phyloP scores from a whole-genome alignment of 2,888 invertebrate genomes.

The Lingula anatina region DNA sequence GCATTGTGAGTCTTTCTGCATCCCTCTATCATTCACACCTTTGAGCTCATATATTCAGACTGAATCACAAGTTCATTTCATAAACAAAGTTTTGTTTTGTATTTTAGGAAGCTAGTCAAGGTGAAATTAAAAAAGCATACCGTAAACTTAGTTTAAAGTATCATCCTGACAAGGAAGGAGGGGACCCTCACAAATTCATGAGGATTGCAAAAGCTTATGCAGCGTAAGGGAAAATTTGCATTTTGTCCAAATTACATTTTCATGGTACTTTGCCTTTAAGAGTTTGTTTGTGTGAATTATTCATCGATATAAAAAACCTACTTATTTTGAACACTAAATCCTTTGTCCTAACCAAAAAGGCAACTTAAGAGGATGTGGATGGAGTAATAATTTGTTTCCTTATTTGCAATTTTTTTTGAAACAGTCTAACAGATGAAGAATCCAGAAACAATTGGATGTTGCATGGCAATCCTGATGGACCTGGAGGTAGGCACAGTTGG shows the following conservation, averaged over 20 bases:
- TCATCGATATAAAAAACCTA: too few species aligned
- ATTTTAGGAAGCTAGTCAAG: constrained; percentile 72
- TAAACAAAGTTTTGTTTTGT: too few species aligned
- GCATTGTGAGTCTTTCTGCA: too few species aligned
- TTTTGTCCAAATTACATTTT: background rate
- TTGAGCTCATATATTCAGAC: too few species aligned
- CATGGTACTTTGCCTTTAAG: background rate
- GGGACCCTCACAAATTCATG: constrained; percentile 96
- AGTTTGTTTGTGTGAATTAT: too few species aligned
- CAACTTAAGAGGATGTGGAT: too few species aligned
- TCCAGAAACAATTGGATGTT: constrained; percentile 96
- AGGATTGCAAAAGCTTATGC: constrained; percentile 83
- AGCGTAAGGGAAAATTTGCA: constrained; percentile 43
- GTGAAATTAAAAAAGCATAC: constrained; percentile 92
- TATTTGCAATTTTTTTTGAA: too few species aligned
- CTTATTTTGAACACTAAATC: too few species aligned
- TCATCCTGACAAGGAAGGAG: constrained; percentile 97
- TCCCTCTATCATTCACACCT: too few species aligned
- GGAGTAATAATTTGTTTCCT: too few species aligned
- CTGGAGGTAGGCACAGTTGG: constrained; percentile 62
- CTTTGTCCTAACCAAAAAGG: too few species aligned
- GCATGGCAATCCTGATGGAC: constrained; percentile 99
- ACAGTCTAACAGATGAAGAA: constrained; percentile 94
- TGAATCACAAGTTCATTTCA: too few species aligned
- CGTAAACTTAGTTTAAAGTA: constrained; percentile 85